Evolutionary conservation across 2,113 vertebrate genomes (phyloP), one percentile per base, ranked within the genome.

Genomic region (Alligator mississippiensis): DNA sequence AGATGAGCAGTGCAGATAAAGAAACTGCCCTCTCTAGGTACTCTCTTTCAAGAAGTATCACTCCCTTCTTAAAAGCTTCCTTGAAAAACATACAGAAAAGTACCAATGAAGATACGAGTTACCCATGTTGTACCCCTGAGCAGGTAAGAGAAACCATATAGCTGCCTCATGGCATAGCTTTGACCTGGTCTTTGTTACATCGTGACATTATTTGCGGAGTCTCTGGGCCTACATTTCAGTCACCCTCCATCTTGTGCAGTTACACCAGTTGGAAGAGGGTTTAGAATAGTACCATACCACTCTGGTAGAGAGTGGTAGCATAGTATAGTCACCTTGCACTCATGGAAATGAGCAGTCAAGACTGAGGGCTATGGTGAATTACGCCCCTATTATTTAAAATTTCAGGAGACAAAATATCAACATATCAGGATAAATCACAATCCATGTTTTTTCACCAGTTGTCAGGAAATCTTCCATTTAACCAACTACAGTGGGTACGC

Each of bases 71-170:
- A 68, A 68, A 18, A 68, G 66, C n/a, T 19, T 68, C n/a, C 17
- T 10, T 30, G 66, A 18, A 68, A 78, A 30, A 16, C 68, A 34
- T 72, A 78, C n/a, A 28, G 82, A 93, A 80, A 82, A 9, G 25
- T 6, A 86, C 18, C 64, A 80, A 89, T 63, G 4, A 92, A 82
- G 16, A 82, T 14, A 58, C 54, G 11, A 58, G 2, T 3, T 9
- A 90, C 66, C 92, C 82, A 19, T 86, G 82, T 91, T 94, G 66
- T 88, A 94, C 84, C 14, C 5, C 5, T 11, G 78, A 81, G 18
- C 54, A 30, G 82, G 57, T 63, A 63, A 83, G 78, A 85, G 76
- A 6, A 77, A 9, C 3, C 21, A 14, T 75, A 17, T 86, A 8
- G 9, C 64, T 61, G 14, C 54, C 89, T 55, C 3, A 0, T 89